phyloP scores from a whole-genome alignment of 2,797 vertebrate species.

The Sitta carolinensis region DNA sequence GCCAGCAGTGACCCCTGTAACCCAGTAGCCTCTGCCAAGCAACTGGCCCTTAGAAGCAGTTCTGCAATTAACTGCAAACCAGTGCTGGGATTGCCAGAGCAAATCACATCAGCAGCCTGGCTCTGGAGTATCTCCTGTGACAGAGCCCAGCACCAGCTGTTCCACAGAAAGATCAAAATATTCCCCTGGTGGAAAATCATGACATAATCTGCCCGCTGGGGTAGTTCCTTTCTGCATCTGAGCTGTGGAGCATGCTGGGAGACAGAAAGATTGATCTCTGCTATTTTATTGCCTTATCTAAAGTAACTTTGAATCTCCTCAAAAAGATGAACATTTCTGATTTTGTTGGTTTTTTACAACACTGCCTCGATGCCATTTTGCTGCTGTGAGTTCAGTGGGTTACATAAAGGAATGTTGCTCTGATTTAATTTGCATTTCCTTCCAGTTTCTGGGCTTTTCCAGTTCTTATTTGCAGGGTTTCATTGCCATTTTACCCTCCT shows the following conservation, averaged over 20 bases:
- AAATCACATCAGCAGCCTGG: not conserved
- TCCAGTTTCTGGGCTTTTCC: not conserved
- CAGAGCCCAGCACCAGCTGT: constrained; percentile 26
- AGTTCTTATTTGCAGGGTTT: not conserved
- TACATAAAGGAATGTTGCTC: not conserved
- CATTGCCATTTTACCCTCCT: not conserved
- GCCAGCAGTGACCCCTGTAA: not conserved
- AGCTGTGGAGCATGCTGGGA: not conserved
- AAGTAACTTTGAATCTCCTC: not conserved
- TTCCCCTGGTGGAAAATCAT: not conserved
- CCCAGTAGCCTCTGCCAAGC: not conserved
- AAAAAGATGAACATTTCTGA: not conserved
- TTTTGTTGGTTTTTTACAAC: not conserved
- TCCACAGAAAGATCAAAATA: constrained; percentile 17
- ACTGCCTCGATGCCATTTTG: not conserved
- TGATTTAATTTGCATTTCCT: not conserved
- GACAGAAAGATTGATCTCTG: not conserved
- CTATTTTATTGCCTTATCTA: constrained; percentile 18
- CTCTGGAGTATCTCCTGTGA: not conserved
- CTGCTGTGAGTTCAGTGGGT: not conserved
- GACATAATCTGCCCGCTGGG: not conserved
- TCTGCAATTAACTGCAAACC: not conserved
- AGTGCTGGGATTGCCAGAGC: constrained; percentile 3
- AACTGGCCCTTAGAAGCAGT: not conserved
- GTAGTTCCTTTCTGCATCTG: not conserved